Evolutionary conservation across 2,888 invertebrate species (phyloP).

Genomic region (Platycheirus albimanus): DNA sequence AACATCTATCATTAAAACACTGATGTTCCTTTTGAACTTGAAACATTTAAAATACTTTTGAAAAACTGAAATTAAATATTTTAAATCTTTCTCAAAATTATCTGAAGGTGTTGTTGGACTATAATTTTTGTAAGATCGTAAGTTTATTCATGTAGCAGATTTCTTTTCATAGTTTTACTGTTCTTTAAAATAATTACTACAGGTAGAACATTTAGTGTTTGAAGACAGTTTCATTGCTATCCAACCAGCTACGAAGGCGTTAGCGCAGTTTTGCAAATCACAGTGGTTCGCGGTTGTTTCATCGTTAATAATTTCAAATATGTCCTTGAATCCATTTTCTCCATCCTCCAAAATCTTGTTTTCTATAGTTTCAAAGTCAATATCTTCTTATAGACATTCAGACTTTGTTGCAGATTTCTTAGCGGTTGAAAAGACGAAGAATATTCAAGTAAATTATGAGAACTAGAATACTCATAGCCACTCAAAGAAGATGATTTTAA

Average conservation of each 20-base stretch:
- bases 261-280: not conserved
- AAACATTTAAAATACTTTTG: not conserved
- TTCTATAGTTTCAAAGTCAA: not conserved
- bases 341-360: not conserved
- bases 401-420: not conserved
- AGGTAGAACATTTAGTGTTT: not conserved
- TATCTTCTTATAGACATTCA: not conserved
- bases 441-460: not conserved
- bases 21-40: not conserved
- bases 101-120: constrained; percentile 2
- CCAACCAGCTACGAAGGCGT: not conserved
- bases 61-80: not conserved
- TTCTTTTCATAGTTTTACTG: not conserved
- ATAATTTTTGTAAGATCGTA: not conserved
- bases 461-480: not conserved
- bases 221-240: not conserved
- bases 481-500: not conserved
- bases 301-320: constrained; percentile 1
- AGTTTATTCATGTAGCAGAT: not conserved
- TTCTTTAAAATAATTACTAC: not conserved
- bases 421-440: not conserved
- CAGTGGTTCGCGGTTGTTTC: not conserved
- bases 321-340: not conserved
- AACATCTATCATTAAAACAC: not conserved
- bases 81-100: not conserved